These are phyloP conservation scores for Mormyrus proboscirostris DNA, from an alignment of 2,797 vertebrate genomes.

Conservation along the genomic window DNA sequence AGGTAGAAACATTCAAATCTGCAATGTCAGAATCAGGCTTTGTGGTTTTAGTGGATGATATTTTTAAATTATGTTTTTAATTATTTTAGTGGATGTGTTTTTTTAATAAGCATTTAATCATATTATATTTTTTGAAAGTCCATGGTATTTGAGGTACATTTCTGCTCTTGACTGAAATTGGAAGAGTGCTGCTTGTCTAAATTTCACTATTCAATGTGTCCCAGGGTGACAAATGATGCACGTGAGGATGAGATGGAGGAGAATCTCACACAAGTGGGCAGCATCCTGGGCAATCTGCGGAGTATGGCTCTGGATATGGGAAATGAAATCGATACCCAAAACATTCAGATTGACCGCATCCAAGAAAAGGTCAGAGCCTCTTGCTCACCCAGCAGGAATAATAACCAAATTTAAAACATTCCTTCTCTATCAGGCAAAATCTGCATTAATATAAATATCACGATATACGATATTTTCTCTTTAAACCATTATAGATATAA, in stretches of 20 bases:
- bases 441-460: background rate
- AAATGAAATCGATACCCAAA: slow-evolving; percentile 70
- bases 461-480: background rate
- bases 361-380: slow-evolving; percentile 52
- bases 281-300: slow-evolving; percentile 69
- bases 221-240: slow-evolving; percentile 65
- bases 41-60: background rate
- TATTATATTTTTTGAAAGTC: background rate
- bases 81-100: too few species aligned
- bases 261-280: slow-evolving; percentile 66
- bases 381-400: background rate
- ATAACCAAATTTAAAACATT: background rate
- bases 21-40: background rate
- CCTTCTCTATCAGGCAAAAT: background rate
- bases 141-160: background rate
- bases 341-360: slow-evolving; percentile 58
- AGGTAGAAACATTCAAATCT: background rate
- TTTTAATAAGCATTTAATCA: background rate
- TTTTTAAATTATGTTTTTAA: too few species aligned
- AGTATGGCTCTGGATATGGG: slow-evolving; percentile 72
- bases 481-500: background rate
- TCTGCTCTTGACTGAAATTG: background rate
- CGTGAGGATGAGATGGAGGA: slow-evolving; percentile 76
- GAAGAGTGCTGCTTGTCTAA: background rate
- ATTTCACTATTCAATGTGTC: background rate